These are phyloP conservation scores for Knipowitschia caucasica DNA, from an alignment of 2,797 vertebrate species.

Conservation along the genomic window DNA sequence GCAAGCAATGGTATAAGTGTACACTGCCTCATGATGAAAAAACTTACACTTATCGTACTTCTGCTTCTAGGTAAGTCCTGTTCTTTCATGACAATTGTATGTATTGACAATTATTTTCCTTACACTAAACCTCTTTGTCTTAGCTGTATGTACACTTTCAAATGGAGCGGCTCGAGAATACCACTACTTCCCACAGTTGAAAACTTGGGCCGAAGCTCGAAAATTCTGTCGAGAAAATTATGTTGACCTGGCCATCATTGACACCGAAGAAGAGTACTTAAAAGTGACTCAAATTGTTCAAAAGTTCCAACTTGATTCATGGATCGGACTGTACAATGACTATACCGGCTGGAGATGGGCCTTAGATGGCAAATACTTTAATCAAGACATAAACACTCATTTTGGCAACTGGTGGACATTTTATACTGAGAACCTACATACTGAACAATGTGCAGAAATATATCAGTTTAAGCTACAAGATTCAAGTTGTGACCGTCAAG, in stretches of 20 bases:
- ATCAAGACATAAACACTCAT: not conserved
- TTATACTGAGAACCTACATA: rapidly evolving
- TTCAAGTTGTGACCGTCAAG: rapidly evolving
- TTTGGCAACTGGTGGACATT: conserved; percentile 10
- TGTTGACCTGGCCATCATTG: conserved; percentile 13
- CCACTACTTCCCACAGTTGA: not conserved
- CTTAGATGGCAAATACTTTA: conserved; percentile 13
- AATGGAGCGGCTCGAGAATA: not conserved
- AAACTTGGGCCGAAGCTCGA: conserved; percentile 19
- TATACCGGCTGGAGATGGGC: conserved; percentile 13
- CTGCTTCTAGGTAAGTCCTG: not conserved
- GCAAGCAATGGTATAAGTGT: not conserved
- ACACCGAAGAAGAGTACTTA: conserved; percentile 7
- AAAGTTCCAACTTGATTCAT: rapidly evolving
- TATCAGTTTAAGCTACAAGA: rapidly evolving
- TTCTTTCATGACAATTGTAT: too few species aligned
- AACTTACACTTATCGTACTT: conserved; percentile 16
- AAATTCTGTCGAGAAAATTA: conserved; percentile 18
- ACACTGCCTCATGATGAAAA: not conserved
- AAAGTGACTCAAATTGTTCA: not conserved
- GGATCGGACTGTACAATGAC: conserved; percentile 19
- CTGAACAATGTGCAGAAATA: conserved; percentile 2
- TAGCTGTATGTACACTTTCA: not conserved
- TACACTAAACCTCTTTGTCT: conserved; percentile 6
- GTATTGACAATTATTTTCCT: not conserved